These are phyloP conservation scores for Myotis myotis DNA, from an alignment of 2,797 vertebrate species.

Conservation along the genomic window DNA sequence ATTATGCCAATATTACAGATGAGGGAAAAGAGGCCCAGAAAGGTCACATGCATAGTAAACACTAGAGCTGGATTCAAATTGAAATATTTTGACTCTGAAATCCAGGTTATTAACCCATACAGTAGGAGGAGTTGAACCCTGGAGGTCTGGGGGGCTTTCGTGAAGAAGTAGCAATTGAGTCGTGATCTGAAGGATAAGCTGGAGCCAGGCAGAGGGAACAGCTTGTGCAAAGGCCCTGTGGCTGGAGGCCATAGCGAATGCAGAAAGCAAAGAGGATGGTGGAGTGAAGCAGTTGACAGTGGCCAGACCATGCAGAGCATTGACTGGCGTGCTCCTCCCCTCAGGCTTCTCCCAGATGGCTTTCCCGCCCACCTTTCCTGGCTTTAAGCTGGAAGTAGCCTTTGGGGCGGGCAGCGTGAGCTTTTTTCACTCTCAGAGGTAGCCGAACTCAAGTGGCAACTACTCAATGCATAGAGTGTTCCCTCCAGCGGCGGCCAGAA, in stretches of 20 bases:
- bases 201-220: neutral
- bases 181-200: neutral
- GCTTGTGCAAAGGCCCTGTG: neutral
- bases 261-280: neutral
- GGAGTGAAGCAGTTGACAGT: neutral
- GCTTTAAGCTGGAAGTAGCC: neutral
- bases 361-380: neutral
- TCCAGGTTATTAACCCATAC: neutral
- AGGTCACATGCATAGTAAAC: neutral
- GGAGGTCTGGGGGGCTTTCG: neutral
- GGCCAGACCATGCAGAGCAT: neutral
- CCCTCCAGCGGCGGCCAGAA: neutral
- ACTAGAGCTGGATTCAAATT: neutral
- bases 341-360: neutral
- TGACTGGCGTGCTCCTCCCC: neutral
- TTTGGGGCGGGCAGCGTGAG: neutral
- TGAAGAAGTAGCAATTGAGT: neutral
- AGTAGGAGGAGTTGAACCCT: neutral
- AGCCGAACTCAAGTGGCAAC: neutral
- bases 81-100: neutral
- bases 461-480: neutral
- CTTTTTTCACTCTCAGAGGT: neutral
- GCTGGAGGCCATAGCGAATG: neutral
- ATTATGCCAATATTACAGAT: neutral
- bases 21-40: neutral